A percentile compares a stretch with the other conserved stretches of the same genome.
These are phyloP conservation scores for Zelostemma sp. DNA, from an alignment of 1,140 invertebrate species.

Conservation along the genomic window DNA sequence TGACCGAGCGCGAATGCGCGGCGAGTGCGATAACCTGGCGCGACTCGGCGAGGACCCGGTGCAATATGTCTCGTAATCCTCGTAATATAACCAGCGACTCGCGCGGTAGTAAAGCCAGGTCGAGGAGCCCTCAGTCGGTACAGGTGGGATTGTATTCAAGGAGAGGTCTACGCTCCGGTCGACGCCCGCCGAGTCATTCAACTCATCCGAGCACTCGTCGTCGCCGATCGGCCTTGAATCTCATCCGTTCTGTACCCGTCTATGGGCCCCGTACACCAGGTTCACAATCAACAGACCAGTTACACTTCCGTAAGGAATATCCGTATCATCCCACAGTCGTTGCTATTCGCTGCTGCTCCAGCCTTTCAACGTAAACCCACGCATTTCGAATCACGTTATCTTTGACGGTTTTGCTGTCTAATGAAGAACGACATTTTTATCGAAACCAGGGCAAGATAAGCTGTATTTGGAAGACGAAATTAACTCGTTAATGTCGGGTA, in stretches of 20 bases:
- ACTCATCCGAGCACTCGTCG: constrained; percentile 50
- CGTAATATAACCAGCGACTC: not conserved
- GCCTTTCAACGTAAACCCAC: too few relatives aligned
- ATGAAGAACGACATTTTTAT: too few relatives aligned
- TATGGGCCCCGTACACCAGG: constrained; percentile 41
- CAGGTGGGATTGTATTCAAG: constrained; percentile 30
- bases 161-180: constrained; percentile 53
- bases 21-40: not conserved
- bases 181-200: constrained; percentile 64
- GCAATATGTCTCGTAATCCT: too few relatives aligned
- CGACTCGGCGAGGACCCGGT: too few relatives aligned
- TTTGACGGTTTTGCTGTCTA: too few relatives aligned
- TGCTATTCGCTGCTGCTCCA: too few relatives aligned
- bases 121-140: constrained; percentile 5
- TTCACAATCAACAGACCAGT: constrained; percentile 51
- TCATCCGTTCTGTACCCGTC: constrained; percentile 55
- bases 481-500: too few relatives aligned
- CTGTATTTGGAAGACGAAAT: too few relatives aligned
- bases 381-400: too few relatives aligned
- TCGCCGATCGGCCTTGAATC: constrained; percentile 64
- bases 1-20: not conserved
- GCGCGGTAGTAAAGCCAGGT: not conserved
- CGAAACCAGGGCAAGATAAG: too few relatives aligned
- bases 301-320: constrained; percentile 56
- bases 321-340: too few relatives aligned